Base-by-base conservation (phyloP, 2,888 invertebrate species). In the Muscina levida region DNA sequence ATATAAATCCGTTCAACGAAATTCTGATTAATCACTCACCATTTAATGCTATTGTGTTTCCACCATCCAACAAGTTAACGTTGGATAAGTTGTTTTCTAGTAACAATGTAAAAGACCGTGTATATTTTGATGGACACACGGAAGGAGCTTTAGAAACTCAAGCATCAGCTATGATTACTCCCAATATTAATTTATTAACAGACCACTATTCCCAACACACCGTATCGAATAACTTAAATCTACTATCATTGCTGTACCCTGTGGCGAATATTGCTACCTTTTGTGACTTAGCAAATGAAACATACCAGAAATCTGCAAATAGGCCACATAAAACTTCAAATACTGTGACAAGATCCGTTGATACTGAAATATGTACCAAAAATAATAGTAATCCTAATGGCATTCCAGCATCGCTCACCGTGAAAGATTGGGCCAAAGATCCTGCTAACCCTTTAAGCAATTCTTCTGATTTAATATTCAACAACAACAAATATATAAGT, bases 191-290 rank as follows among this genome's bases (percentile, higher is more conserved):
- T 46, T 84, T 87, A 0, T 82, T 91, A 90, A 75, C 89, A 91
- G 77, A 92, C 91, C 70, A 90, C 91, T 86, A 92, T 91, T 85
- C 92, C 91, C 86, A 92, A 91, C 84, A 92, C 91, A 85, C 91
- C 2, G 85, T 93, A 82, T 92, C 93, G 26, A 92, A 92, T 62
- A 93, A 93, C 84, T 83, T 89, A 2, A 92, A 92, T 46, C 88
- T 93, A 26, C 91, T 93, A 78, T 92, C 93, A 15, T 92, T 93
- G 82, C 89, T 93, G 3, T 92, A 92, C 86, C 85, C 89, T 0
- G 8, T 6, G 17, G n/a, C 8, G 17, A 39, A 59, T n/a, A 22
- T 39, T 10, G 10, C 19, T 22, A 0, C 11, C 42, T 68, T 72
- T 42, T 74, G 39, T 80, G 78, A 48, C 17, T 59, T 51, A 70